Percentiles rank a stretch among this genome's conserved stretches.
Evolutionary conservation across 2,888 invertebrate species (phyloP).

Genomic region (Seira ritae): DNA sequence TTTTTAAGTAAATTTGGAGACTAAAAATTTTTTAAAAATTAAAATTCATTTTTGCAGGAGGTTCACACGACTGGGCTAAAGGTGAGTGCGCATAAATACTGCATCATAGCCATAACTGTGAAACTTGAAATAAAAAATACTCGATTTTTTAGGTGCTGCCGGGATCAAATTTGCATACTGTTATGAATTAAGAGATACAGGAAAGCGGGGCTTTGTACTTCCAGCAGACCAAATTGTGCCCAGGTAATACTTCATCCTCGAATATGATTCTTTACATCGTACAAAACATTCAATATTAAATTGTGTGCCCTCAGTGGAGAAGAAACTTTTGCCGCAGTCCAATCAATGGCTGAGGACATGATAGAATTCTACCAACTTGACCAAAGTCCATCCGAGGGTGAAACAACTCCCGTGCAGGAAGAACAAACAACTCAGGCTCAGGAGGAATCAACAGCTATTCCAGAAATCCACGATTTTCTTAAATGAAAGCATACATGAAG

Average conservation of each 20-base stretch:
- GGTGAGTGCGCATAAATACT: slow-evolving; percentile 27
- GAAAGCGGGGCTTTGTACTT: slow-evolving; percentile 66
- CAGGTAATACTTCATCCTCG: slow-evolving; percentile 17
- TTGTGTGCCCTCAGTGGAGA: slow-evolving; percentile 60
- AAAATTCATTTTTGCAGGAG: slow-evolving; percentile 53
- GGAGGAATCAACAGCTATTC: background rate
- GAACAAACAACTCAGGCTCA: background rate
- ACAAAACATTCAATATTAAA: background rate
- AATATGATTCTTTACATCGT: background rate
- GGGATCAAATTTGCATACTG: slow-evolving; percentile 70
- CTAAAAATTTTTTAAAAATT: slow-evolving; percentile 12
- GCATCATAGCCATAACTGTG: too few relatives aligned
- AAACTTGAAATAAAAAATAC: background rate
- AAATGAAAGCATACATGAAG: too few relatives aligned
- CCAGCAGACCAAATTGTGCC: slow-evolving; percentile 71
- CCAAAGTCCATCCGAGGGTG: background rate
- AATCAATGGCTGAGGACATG: slow-evolving; percentile 71
- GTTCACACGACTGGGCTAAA: slow-evolving; percentile 73
- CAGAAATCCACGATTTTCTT: background rate
- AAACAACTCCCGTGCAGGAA: background rate
- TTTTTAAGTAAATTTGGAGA: background rate
- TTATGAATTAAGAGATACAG: slow-evolving; percentile 67
- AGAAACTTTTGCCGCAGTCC: slow-evolving; percentile 70
- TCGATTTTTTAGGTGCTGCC: slow-evolving; percentile 50
- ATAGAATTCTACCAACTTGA: slow-evolving; percentile 56